Evolutionary conservation across 1,140 invertebrate genomes (phyloP).

Genomic region (Drosophila triauraria): DNA sequence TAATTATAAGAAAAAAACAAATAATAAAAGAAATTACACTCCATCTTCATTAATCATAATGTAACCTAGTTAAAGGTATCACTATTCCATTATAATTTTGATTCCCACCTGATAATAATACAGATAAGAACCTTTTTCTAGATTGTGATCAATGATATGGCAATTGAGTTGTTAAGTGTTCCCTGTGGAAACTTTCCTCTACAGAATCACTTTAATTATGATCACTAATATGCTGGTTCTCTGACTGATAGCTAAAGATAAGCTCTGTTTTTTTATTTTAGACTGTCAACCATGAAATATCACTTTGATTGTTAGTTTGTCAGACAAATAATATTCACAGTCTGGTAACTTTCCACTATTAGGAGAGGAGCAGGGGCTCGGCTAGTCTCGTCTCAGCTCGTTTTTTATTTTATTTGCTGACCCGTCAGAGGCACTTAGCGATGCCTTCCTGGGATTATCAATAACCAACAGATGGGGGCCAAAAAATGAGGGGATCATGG

Average conservation of each 20-base stretch:
- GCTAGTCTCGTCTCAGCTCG: slow-evolving; percentile 4
- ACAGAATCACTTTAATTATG: too few species aligned
- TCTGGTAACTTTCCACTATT: slow-evolving; percentile 29
- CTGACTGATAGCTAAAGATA: background rate
- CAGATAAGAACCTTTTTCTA: too few species aligned
- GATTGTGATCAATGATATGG: too few species aligned
- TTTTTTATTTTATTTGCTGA: background rate
- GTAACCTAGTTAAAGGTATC: background rate
- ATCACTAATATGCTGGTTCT: too few species aligned
- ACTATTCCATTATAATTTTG: background rate
- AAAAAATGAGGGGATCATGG: background rate
- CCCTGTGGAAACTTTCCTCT: too few species aligned
- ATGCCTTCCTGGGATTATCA: slow-evolving; percentile 9
- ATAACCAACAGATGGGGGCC: slow-evolving; percentile 3
- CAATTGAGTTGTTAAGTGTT: too few species aligned
- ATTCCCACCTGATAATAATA: too few species aligned
- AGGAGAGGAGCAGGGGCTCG: background rate
- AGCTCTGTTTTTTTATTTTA: background rate
- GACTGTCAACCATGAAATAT: background rate
- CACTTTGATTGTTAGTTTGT: background rate
- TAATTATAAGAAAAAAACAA: too few species aligned
- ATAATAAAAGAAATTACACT: too few species aligned
- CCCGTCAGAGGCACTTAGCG: slow-evolving; percentile 25
- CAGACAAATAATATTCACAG: slow-evolving; percentile 1
- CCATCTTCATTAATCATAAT: slow-evolving; percentile 3